A percentile compares a stretch with the other conserved stretches of the same genome.
phyloP scores from a whole-genome alignment of 1,140 invertebrate species.

The Lasioglossum baleicum region DNA sequence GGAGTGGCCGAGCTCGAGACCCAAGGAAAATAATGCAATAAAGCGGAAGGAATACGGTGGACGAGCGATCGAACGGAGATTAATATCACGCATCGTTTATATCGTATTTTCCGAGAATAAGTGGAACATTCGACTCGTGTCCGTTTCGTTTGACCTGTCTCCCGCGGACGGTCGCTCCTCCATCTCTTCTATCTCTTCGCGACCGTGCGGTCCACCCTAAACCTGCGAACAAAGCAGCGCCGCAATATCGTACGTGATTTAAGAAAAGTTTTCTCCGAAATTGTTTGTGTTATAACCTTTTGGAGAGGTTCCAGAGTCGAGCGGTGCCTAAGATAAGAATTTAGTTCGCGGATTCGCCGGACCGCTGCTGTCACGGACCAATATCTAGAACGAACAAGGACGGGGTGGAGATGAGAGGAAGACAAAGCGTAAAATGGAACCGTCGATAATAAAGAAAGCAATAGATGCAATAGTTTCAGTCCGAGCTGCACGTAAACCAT shows the following conservation, averaged over 20 bases:
- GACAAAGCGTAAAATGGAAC: slow-evolving; percentile 6
- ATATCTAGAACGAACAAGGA: slow-evolving; percentile 51
- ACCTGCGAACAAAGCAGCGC: slow-evolving; percentile 35
- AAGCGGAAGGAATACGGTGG: neutral
- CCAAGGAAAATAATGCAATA: neutral
- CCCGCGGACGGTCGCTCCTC: neutral
- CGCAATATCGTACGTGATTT: slow-evolving; percentile 65
- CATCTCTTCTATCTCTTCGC: neutral
- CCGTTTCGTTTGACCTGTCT: slow-evolving; percentile 43
- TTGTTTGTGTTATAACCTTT: slow-evolving; percentile 57
- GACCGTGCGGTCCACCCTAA: neutral
- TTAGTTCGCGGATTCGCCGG: slow-evolving; percentile 32
- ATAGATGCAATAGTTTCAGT: slow-evolving; percentile 21
- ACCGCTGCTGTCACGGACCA: slow-evolving; percentile 50
- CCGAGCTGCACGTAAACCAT: neutral
- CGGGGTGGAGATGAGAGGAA: neutral
- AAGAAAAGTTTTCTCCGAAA: slow-evolving; percentile 59
- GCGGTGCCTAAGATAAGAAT: slow-evolving; percentile 59
- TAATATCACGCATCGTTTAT: slow-evolving; percentile 43
- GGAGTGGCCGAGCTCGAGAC: neutral
- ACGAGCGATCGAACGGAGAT: slow-evolving; percentile 12
- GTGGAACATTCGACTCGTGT: slow-evolving; percentile 22
- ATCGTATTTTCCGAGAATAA: slow-evolving; percentile 26
- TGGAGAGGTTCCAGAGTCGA: slow-evolving; percentile 52
- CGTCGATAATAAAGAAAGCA: slow-evolving; percentile 29